Conservation (phyloP, 2,113 vertebrate species). For the Ciconia boyciana region DNA sequence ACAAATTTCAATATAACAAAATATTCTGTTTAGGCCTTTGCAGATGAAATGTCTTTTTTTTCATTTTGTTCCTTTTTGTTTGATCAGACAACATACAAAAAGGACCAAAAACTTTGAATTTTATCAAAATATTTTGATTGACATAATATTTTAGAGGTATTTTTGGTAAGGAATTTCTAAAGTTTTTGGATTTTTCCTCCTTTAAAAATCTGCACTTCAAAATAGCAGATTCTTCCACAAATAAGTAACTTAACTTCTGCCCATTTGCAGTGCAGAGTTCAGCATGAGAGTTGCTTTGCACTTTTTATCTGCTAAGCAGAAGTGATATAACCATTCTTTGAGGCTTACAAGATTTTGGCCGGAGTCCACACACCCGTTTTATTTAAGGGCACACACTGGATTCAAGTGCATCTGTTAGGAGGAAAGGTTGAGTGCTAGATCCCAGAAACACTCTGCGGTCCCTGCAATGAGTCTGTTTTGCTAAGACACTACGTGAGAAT, state of each 20-base stretch:
- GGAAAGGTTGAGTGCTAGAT: not conserved
- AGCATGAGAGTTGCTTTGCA: not conserved
- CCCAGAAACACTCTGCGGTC: not conserved
- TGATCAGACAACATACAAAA: not conserved
- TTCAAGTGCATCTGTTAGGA: not conserved
- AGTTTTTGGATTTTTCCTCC: not conserved
- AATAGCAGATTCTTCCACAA: not conserved
- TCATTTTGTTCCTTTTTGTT: not conserved
- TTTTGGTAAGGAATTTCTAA: not conserved
- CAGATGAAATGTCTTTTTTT: not conserved
- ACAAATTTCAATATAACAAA: not conserved
- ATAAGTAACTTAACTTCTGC: not conserved
- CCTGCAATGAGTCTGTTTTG: not conserved
- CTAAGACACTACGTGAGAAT: fast-evolving
- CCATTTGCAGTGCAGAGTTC: not conserved
- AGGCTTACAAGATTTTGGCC: not conserved
- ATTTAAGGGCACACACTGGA: not conserved
- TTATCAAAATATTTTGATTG: not conserved
- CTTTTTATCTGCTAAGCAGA: not conserved
- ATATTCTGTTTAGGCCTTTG: not conserved
- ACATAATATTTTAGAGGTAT: not conserved
- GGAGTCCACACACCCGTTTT: not conserved
- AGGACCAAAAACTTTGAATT: not conserved
- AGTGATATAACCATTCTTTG: not conserved
- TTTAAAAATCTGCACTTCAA: not conserved